Evolutionary conservation across 2,797 vertebrate genomes (phyloP).

Genomic region (Alexandromys oeconomus): DNA sequence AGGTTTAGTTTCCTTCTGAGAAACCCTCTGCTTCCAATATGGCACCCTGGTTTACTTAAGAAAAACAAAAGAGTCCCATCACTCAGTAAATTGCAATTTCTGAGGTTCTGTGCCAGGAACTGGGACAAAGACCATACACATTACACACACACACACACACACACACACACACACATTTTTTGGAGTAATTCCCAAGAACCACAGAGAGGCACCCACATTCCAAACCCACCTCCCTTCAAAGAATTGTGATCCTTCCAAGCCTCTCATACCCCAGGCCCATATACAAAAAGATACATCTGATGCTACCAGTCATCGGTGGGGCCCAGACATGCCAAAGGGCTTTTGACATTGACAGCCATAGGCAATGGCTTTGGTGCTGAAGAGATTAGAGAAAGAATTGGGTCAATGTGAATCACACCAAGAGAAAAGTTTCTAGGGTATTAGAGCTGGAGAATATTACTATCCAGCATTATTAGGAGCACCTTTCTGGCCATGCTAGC

Average conservation of each 20-base stretch:
- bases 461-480: slow-evolving; percentile 80
- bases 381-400: slow-evolving; percentile 82
- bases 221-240: neutral
- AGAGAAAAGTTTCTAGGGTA: slow-evolving; percentile 73
- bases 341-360: slow-evolving; percentile 36
- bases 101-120: neutral
- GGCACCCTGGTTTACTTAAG: neutral
- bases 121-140: neutral
- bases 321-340: neutral
- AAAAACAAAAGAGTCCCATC: neutral
- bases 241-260: neutral
- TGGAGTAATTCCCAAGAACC: neutral
- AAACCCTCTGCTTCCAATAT: neutral
- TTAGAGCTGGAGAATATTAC: slow-evolving; percentile 84
- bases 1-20: neutral
- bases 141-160: too few species aligned
- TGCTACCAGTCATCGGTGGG: neutral
- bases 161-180: neutral
- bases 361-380: slow-evolving; percentile 53
- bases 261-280: neutral
- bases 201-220: neutral
- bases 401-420: slow-evolving; percentile 81
- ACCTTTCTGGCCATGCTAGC: slow-evolving; percentile 81
- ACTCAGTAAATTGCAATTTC: slow-evolving; percentile 42
- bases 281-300: neutral